These are phyloP conservation scores for Sitobion miscanthi DNA, from an alignment of 1,140 invertebrate genomes.

Conservation along the genomic window DNA sequence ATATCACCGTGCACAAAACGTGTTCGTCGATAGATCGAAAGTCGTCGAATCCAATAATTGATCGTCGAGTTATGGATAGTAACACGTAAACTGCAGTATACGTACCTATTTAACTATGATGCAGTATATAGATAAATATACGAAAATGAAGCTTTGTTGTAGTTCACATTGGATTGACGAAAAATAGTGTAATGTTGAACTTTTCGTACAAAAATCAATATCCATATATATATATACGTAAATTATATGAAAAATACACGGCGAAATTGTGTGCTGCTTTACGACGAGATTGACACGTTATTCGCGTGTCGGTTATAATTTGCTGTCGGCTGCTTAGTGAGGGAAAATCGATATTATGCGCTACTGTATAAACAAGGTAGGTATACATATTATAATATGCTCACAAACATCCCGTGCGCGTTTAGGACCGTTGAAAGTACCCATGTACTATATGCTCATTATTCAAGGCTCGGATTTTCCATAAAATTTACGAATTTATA, in stretches of 20 bases:
- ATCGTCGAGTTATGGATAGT: background rate
- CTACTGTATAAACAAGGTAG: slow-evolving; percentile 9
- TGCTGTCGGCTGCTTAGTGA: slow-evolving; percentile 39
- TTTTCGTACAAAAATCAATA: slow-evolving; percentile 17
- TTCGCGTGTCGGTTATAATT: slow-evolving; percentile 49
- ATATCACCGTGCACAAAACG: background rate
- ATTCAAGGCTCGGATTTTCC: background rate
- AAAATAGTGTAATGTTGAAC: background rate
- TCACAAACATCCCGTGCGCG: background rate
- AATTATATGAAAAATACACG: background rate
- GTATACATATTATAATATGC: background rate
- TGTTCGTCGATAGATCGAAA: background rate
- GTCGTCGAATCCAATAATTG: background rate
- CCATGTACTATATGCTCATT: background rate
- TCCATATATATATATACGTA: background rate
- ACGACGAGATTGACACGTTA: slow-evolving; percentile 36
- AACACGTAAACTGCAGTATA: too few species aligned
- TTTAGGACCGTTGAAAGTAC: background rate
- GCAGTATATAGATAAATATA: background rate
- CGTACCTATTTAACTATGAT: background rate
- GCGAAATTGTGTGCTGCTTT: slow-evolving; percentile 4
- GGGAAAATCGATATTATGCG: slow-evolving; percentile 45
- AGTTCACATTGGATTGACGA: background rate
- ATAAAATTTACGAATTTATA: background rate
- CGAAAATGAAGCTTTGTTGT: background rate